Evolutionary conservation across 2,888 invertebrate species (phyloP).

Genomic region (Sepiola atlantica): DNA sequence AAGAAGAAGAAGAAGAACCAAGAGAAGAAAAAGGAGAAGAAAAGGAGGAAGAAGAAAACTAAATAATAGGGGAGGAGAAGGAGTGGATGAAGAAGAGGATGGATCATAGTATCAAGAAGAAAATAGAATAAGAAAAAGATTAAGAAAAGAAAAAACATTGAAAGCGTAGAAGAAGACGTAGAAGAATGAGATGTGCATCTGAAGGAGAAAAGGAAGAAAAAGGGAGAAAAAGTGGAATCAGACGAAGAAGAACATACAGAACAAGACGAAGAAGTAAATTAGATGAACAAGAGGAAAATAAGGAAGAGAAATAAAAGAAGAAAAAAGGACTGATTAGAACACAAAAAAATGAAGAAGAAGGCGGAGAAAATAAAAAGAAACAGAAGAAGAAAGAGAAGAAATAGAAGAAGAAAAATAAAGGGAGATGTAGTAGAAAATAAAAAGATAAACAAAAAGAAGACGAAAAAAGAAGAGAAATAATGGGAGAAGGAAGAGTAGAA

Average conservation of each 20-base stretch:
- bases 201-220: no score
- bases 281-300: accelerated
- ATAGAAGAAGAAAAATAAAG: accelerated
- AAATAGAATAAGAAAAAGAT: neutral
- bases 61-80: no score
- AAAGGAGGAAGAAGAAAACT: no score
- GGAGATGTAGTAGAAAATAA: accelerated
- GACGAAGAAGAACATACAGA: neutral
- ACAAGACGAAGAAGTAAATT: neutral
- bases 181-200: neutral
- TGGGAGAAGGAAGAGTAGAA: neutral
- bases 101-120: accelerated
- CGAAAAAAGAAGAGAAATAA: neutral
- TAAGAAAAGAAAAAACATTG: neutral
- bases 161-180: neutral
- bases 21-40: no score
- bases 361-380: no score
- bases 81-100: neutral
- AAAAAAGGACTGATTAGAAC: neutral
- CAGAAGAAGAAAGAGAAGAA: neutral
- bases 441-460: neutral
- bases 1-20: neutral
- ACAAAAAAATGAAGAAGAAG: accelerated
- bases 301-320: accelerated
- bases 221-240: neutral